phyloP scores from a whole-genome alignment of 92 coral and sea anemone species.

The Phenganax marumi region DNA sequence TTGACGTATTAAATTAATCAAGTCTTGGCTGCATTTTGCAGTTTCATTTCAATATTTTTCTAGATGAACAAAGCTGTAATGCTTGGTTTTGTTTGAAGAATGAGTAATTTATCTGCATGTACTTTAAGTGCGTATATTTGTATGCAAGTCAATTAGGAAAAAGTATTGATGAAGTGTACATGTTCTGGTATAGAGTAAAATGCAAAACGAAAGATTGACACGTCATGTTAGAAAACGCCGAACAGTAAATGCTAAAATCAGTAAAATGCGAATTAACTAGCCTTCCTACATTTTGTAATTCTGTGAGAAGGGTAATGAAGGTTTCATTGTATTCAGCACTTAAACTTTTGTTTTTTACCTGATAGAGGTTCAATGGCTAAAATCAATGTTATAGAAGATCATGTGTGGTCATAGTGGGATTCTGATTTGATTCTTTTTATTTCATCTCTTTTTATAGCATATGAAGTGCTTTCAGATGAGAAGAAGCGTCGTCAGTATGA shows the following conservation, averaged over 20 bases:
- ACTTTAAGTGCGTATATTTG: slow-evolving; percentile 39
- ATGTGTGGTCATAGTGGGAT: not conserved
- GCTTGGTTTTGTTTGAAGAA: too few relatives aligned
- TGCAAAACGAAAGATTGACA: not conserved
- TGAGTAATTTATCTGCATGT: not conserved
- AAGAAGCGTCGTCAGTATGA: slow-evolving; percentile 92
- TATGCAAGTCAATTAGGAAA: not conserved
- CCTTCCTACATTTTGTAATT: too few relatives aligned
- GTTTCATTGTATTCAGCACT: too few relatives aligned
- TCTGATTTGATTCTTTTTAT: not conserved
- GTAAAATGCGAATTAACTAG: too few relatives aligned
- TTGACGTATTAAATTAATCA: not conserved
- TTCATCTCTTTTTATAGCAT: slow-evolving; percentile 59
- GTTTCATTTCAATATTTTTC: not conserved
- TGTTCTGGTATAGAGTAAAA: not conserved
- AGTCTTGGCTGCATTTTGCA: slow-evolving; percentile 22
- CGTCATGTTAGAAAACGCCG: slow-evolving; percentile 4
- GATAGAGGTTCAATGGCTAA: too few relatives aligned
- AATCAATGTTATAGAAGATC: too few relatives aligned
- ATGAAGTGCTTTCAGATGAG: slow-evolving; percentile 93
- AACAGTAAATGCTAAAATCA: too few relatives aligned
- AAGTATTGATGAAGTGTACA: not conserved
- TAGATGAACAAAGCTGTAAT: too few relatives aligned
- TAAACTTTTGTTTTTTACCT: too few relatives aligned
- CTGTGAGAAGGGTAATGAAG: too few relatives aligned